Base-by-base conservation (phyloP, 2,888 invertebrate genomes). In the Vannuccia rotundouncinata region DNA sequence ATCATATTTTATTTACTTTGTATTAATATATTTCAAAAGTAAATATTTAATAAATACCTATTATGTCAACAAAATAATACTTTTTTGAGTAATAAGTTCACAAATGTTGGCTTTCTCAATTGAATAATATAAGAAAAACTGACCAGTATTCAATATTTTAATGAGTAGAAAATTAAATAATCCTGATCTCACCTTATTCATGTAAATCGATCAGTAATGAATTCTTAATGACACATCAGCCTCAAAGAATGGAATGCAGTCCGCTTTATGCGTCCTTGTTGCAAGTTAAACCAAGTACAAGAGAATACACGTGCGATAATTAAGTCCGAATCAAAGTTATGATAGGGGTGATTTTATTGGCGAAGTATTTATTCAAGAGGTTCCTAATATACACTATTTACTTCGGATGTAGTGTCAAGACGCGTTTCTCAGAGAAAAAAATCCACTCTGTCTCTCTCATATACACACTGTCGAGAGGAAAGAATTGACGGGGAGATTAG, bases 251-350 rank as follows among this genome's bases (percentile, higher is more conserved):
- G 17, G 45, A 45, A n/a, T n/a, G n/a, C n/a, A n/a, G n/a, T n/a
- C n/a, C n/a, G n/a, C n/a, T n/a, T n/a, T 45, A 45, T 45, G 45
- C 45, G 45, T 17, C 5, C 17, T 45, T n/a, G n/a, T n/a, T n/a
- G n/a, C n/a, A 45, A 45, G 17, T 45, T 13, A 45, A 45, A 45
- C 17, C 45, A 45, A 45, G 17, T 13, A 17, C 5, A 45, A 66
- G 66, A 17, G 25, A 66, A 66, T 13, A 66, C 66, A 66, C 66
- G 66, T 66, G 66, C 66, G 66, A 66, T 2, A 27, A 66, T 66
- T 66, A 66, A 27, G 22, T 66, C 66, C 66, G 22, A 66, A 5
- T 66, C 17, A 66, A 66, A 13, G 66, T 66, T 66, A 27, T 66
- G 66, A 66, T 66, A 66, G 66, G 2, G 22, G 5, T 66, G 2